Evolutionary conservation across 1,140 invertebrate species (phyloP).

Genomic region (Aculops lycopersici): DNA sequence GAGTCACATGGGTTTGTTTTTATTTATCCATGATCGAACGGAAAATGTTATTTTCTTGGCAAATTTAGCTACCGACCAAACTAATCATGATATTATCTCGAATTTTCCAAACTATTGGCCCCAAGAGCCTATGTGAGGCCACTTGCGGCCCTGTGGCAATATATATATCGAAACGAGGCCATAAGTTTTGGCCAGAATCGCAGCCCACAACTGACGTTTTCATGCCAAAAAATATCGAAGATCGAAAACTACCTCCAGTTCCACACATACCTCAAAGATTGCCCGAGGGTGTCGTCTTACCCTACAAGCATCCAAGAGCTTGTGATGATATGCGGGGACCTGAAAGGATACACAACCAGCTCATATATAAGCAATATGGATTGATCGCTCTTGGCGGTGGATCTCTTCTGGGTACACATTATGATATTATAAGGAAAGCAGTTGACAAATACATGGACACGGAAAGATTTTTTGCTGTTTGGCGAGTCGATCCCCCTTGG

Average conservation of each 20-base stretch:
- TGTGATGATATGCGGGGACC: constrained; percentile 48
- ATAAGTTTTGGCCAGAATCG: not conserved
- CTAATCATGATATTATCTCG: too few relatives aligned
- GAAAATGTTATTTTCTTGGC: too few relatives aligned
- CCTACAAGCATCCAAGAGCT: not conserved
- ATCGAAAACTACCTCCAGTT: not conserved
- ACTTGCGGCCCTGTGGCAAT: too few relatives aligned
- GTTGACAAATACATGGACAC: constrained; percentile 39
- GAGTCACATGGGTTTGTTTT: too few relatives aligned
- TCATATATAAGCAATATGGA: constrained; percentile 62
- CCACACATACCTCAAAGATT: not conserved
- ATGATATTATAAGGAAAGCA: constrained; percentile 51
- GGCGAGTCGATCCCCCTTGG: constrained; percentile 77
- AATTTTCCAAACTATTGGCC: too few relatives aligned
- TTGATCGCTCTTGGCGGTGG: constrained; percentile 55
- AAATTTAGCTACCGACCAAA: too few relatives aligned
- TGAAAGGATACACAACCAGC: constrained; percentile 42
- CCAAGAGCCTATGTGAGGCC: too few relatives aligned
- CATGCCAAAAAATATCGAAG: not conserved
- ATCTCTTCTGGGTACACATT: constrained; percentile 36
- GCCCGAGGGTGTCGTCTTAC: not conserved
- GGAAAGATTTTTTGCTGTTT: constrained; percentile 60
- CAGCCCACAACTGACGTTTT: not conserved
- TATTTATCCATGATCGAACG: too few relatives aligned
- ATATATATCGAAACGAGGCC: too few relatives aligned